phyloP scores from a whole-genome alignment of 1,140 invertebrate species.

The Heliconius himera region DNA sequence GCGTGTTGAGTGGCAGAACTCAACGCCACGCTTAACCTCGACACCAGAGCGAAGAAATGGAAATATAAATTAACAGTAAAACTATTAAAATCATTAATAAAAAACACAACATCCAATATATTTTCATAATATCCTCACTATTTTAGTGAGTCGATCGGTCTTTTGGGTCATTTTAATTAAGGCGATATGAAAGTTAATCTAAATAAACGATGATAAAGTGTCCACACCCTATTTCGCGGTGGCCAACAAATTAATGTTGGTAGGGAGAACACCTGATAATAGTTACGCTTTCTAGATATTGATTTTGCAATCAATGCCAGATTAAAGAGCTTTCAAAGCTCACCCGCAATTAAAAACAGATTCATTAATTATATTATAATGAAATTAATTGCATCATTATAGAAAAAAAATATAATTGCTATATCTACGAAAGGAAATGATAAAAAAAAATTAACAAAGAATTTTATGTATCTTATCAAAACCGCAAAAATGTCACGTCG shows the following conservation, averaged over 20 bases:
- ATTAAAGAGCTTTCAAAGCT: constrained; percentile 54
- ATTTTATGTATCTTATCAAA: neutral
- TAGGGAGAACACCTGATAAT: constrained; percentile 60
- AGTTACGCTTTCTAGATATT: constrained; percentile 60
- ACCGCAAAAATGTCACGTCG: constrained; percentile 28
- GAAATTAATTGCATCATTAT: neutral
- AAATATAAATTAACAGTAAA: too few relatives aligned
- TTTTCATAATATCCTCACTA: constrained; percentile 21
- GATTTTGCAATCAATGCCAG: constrained; percentile 76
- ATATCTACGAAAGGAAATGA: neutral
- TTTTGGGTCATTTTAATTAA: constrained; percentile 60
- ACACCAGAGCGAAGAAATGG: too few relatives aligned
- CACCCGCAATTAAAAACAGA: constrained; percentile 34
- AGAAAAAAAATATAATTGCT: neutral
- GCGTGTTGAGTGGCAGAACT: too few relatives aligned
- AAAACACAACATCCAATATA: neutral
- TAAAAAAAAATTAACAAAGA: neutral
- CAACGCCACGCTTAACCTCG: too few relatives aligned
- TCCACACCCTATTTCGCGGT: constrained; percentile 58
- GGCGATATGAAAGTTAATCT: constrained; percentile 52
- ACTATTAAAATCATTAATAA: neutral
- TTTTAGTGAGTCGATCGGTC: constrained; percentile 43
- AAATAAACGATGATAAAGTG: constrained; percentile 65
- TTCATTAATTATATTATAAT: constrained; percentile 6
- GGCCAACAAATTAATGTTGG: constrained; percentile 70